These are phyloP conservation scores for Neocloeon triangulifer DNA, from an alignment of 1,140 invertebrate genomes.

Conservation along the genomic window DNA sequence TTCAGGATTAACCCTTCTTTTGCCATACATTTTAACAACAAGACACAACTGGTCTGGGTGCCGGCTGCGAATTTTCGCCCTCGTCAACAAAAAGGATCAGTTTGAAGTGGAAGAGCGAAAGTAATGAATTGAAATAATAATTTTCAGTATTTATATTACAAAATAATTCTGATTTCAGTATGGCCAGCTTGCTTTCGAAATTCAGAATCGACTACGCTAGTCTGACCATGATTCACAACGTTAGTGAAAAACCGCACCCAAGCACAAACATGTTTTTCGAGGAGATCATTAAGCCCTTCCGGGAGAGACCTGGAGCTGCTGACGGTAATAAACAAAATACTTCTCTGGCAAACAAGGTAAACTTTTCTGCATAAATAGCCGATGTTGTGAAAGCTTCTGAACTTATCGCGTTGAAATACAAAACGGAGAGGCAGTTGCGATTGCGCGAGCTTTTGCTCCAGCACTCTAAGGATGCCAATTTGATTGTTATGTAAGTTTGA, in stretches of 20 bases:
- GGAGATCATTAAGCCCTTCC: slow-evolving; percentile 41
- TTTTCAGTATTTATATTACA: not conserved
- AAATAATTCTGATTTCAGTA: slow-evolving; percentile 30
- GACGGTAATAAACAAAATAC: not conserved
- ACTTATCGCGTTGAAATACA: slow-evolving; percentile 49
- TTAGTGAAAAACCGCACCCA: slow-evolving; percentile 41
- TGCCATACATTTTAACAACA: slow-evolving; percentile 82
- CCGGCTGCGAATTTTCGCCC: slow-evolving; percentile 72
- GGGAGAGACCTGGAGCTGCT: slow-evolving; percentile 23
- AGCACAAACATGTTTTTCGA: slow-evolving; percentile 49
- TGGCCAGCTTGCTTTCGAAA: slow-evolving; percentile 77
- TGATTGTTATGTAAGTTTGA: slow-evolving; percentile 69
- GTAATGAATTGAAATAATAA: slow-evolving; percentile 26
- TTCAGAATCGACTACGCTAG: slow-evolving; percentile 85
- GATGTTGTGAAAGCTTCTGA: slow-evolving; percentile 50
- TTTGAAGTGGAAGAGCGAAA: slow-evolving; percentile 72
- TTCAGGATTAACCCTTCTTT: slow-evolving; percentile 61
- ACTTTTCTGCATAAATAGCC: too few relatives aligned
- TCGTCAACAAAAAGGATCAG: slow-evolving; percentile 64
- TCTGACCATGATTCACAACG: slow-evolving; percentile 71
- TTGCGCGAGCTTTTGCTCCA: slow-evolving; percentile 61
- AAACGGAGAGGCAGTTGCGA: slow-evolving; percentile 66
- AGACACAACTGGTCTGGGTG: slow-evolving; percentile 62
- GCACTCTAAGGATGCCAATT: slow-evolving; percentile 54
- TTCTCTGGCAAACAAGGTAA: too few relatives aligned